phyloP scores from a whole-genome alignment of 2,797 vertebrate genomes.

The Muscicapa striata region DNA sequence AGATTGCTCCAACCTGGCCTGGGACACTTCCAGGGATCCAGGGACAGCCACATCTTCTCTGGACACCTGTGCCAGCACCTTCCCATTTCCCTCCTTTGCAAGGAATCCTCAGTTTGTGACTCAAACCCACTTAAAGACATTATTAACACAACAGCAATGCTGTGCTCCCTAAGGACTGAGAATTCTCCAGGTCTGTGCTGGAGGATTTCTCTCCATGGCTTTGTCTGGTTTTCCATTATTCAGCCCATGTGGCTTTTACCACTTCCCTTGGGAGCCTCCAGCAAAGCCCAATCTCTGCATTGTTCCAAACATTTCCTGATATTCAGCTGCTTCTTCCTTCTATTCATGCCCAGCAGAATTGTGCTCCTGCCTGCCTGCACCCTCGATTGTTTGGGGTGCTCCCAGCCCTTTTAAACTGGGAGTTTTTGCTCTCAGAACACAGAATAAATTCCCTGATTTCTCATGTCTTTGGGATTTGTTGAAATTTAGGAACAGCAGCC shows the following conservation, averaged over 20 bases:
- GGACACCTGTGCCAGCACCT: neutral
- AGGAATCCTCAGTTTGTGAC: neutral
- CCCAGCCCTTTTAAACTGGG: neutral
- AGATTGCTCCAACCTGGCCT: neutral
- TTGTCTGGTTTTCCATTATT: neutral
- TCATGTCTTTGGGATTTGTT: neutral
- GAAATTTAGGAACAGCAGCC: neutral
- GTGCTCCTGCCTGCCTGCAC: neutral
- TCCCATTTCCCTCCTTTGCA: neutral
- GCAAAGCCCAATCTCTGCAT: neutral
- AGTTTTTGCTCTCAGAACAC: neutral
- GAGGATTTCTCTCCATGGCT: neutral
- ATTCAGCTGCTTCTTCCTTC: slow-evolving; percentile 64
- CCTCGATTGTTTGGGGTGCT: slow-evolving; percentile 34
- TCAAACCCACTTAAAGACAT: neutral
- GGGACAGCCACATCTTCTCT: neutral
- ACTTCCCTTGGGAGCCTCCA: neutral
- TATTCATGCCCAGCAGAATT: slow-evolving; percentile 52
- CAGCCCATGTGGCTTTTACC: neutral
- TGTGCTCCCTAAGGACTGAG: neutral
- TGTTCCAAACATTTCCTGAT: slow-evolving; percentile 54
- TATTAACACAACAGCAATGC: neutral
- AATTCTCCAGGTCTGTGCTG: neutral
- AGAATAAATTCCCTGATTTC: neutral
- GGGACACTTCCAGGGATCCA: neutral